phyloP scores from a whole-genome alignment of 2,888 invertebrate genomes.

The Ametastegia equiseti region DNA sequence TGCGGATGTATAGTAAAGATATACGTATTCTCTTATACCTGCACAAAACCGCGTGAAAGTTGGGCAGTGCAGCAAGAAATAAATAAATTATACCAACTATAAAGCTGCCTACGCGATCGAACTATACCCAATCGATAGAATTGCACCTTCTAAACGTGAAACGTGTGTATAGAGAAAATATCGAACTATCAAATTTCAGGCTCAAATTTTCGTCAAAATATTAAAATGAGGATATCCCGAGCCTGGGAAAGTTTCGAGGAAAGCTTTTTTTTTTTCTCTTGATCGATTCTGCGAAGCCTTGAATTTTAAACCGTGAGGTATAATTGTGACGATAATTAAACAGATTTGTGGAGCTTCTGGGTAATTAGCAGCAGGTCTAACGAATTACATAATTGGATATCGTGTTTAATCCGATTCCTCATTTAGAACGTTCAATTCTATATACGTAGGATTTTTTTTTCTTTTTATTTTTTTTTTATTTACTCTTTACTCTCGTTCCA shows the following conservation, averaged over 20 bases:
- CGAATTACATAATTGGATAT: conserved; percentile 32
- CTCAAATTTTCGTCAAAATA: neutral
- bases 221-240: neutral
- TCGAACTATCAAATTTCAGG: neutral
- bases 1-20: neutral
- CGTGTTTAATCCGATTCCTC: conserved; percentile 25
- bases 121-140: conserved; percentile 6
- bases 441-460: no score
- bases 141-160: neutral
- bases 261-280: no score
- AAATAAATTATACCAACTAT: neutral
- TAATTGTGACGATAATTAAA: conserved; percentile 34
- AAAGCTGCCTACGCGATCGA: neutral
- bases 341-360: conserved; percentile 3
- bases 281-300: no score
- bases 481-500: neutral
- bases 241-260: neutral
- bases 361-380: no score
- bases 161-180: neutral
- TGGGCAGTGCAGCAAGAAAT: neutral
- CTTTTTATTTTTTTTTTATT: neutral
- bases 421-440: neutral
- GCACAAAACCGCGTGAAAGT: conserved; percentile 37
- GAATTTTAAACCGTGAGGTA: no score
- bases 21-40: neutral